Base-by-base conservation (phyloP, 2,113 vertebrate species). In the Isurus oxyrinchus region DNA sequence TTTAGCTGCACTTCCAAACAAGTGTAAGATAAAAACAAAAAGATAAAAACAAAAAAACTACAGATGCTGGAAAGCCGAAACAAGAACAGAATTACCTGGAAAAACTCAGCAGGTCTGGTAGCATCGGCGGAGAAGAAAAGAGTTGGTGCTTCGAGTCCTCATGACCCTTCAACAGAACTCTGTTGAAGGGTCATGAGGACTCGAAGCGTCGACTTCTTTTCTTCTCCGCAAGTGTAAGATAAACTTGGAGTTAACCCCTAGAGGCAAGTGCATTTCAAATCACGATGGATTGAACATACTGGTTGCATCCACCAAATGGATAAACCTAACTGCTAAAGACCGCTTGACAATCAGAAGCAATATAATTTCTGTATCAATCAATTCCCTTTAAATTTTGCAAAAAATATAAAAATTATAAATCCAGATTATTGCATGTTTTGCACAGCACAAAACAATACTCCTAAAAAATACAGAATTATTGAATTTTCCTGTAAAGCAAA, bases 231-330 rank as follows among this genome's bases (percentile, higher is more conserved):
- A 27, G 16, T 72, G 55, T 4, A 53, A 72, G 25, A 27, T 72
- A 72, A 95, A 76, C 93, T 44, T 63, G 61, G 91, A 63, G 2
- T 44, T 21, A 94, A 40, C 5, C 93, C 8, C n/a, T 3, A 40
- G 91, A 94, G 59, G 57, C 87, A 90, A 90, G 53, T 59, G 55
- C 61, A 44, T 67, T 88, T 94, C 35, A 63, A 94, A 94, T 8
- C 35, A 94, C 13, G 63, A 31, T 94, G 91, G 57, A 90, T 23
- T 94, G 21, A 94, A 63, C 25, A 53, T 95, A 16, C 63, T 53
- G 40, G 25, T 40, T 95, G 23, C 40, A 53, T 69, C 40, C 35
- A 93, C 14, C 57, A 61, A 91, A 93, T 31, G 2, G 57, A 90
- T 61, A 93, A 35, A 93, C 49, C 13, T 35, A n/a, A n/a, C 31